A percentile compares a stretch with the other conserved stretches of the same genome.
These are phyloP conservation scores for Oryctes rhinoceros DNA, from an alignment of 1,140 invertebrate species.

Conservation along the genomic window DNA sequence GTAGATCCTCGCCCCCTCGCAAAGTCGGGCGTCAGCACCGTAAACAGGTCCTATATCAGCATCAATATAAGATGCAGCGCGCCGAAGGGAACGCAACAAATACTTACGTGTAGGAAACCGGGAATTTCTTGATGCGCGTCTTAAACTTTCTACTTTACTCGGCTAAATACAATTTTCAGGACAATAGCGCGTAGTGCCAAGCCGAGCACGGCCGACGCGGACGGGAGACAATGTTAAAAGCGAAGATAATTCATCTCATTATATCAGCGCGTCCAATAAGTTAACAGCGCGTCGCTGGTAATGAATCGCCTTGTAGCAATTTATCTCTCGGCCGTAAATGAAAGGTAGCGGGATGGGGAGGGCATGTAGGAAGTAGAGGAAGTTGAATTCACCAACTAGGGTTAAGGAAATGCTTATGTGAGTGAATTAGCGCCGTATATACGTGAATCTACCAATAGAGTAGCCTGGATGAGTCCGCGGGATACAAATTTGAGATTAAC, in stretches of 20 bases:
- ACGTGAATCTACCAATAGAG: no score
- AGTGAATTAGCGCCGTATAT: no score
- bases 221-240: not conserved
- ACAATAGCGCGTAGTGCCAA: not conserved
- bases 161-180: slow-evolving; percentile 34
- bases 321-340: not conserved
- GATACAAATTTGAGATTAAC: no score
- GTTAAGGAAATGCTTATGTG: no score
- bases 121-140: slow-evolving; percentile 19
- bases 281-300: not conserved
- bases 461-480: no score
- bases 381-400: not conserved
- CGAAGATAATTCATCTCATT: slow-evolving; percentile 38
- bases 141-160: slow-evolving; percentile 37
- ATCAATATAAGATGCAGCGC: slow-evolving; percentile 38
- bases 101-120: not conserved
- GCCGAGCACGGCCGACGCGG: not conserved
- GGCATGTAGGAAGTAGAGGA: not conserved
- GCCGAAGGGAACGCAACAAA: slow-evolving; percentile 18
- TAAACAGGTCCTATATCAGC: slow-evolving; percentile 22
- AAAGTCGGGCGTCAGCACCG: not conserved
- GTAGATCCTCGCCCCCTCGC: no score
- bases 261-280: slow-evolving; percentile 25
- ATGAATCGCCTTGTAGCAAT: slow-evolving; percentile 26
- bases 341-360: not conserved